These are phyloP conservation scores for Cathartes aura DNA, from an alignment of 2,113 vertebrate genomes.

Conservation along the genomic window DNA sequence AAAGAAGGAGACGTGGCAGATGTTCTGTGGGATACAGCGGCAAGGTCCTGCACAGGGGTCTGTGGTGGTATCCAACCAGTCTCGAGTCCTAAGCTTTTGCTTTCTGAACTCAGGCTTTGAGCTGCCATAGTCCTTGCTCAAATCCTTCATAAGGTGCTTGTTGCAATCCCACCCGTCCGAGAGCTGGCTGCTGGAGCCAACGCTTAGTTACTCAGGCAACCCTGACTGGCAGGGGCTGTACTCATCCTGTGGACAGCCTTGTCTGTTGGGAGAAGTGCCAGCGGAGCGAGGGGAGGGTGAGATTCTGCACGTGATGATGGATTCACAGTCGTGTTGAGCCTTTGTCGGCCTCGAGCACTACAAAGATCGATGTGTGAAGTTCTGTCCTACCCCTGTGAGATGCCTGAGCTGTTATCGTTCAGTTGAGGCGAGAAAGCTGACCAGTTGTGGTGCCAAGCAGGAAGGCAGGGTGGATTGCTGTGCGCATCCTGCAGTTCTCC, in stretches of 20 bases:
- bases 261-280: neutral
- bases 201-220: fast-evolving
- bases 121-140: neutral
- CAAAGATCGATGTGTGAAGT: neutral
- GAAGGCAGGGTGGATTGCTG: neutral
- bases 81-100: neutral
- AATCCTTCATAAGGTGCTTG: neutral
- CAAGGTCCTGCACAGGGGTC: neutral
- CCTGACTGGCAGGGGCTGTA: neutral
- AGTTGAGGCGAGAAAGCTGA: neutral
- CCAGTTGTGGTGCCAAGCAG: neutral
- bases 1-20: fast-evolving
- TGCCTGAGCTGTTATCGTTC: fast-evolving
- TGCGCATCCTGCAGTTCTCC: neutral
- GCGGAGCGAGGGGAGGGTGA: neutral
- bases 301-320: fast-evolving
- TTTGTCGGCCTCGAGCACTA: neutral
- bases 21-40: neutral
- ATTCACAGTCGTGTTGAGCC: fast-evolving
- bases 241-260: neutral
- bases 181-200: neutral
- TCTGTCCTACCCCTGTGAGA: neutral
- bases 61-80: neutral
- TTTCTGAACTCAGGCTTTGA: neutral
- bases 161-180: fast-evolving